Percentiles rank a stretch among this genome's conserved stretches.
Conservation (phyloP, 2,113 vertebrate species). For the Scomber scombrus region DNA sequence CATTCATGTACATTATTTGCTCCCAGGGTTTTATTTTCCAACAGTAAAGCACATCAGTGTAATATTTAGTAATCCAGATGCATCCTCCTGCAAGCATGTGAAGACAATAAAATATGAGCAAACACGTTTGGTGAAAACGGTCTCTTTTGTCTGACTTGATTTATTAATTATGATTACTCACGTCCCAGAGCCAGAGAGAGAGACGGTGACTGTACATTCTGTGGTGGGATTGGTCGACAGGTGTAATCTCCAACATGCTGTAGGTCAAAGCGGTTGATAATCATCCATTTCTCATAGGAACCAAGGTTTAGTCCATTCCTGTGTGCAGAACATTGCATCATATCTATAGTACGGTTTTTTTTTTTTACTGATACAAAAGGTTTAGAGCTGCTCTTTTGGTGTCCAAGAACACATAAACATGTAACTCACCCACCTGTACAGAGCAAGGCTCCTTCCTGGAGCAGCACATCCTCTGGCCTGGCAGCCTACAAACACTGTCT, state of each 20-base stretch:
- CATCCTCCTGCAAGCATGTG: not conserved
- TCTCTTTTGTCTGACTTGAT: not conserved
- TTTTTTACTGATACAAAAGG: not conserved
- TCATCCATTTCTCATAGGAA: conserved; percentile 79
- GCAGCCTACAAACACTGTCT: conserved; percentile 84
- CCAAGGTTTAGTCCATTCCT: conserved; percentile 83
- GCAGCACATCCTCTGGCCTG: conserved; percentile 83
- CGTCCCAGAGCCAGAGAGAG: conserved; percentile 78
- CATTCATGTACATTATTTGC: no score
- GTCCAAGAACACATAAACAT: not conserved
- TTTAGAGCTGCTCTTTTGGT: not conserved
- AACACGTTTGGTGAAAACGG: not conserved
- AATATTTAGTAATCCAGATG: not conserved
- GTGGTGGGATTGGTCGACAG: conserved; percentile 82
- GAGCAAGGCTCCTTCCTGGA: conserved; percentile 77
- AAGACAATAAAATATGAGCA: not conserved
- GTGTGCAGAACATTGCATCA: conserved; percentile 6
- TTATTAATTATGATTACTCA: conserved; percentile 63
- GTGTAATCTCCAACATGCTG: conserved; percentile 80
- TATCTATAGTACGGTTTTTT: not conserved
- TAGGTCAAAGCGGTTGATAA: conserved; percentile 79
- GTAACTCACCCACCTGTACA: conserved; percentile 74
- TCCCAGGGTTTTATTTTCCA: no score
- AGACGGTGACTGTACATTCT: conserved; percentile 81
- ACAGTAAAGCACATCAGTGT: not conserved